Conservation (phyloP, 2,888 invertebrate species). For the Diaphora mendica region DNA sequence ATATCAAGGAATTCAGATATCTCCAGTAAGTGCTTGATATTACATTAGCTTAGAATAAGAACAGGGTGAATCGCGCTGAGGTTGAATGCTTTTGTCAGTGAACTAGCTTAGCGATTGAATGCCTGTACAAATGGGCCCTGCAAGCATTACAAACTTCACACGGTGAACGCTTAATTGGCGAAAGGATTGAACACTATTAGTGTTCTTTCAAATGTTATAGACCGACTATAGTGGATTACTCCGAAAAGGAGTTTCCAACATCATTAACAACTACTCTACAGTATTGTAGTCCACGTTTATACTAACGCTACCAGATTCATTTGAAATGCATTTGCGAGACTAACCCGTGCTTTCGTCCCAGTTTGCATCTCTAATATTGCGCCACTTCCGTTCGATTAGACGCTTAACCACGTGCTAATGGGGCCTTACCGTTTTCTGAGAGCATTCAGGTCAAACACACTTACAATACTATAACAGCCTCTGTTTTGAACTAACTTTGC, state of each 20-base stretch:
- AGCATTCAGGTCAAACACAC: conserved; percentile 19
- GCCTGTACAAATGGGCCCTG: too few species aligned
- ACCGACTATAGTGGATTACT: not conserved
- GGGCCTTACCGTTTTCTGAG: conserved; percentile 15
- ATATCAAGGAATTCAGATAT: too few species aligned
- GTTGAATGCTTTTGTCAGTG: too few species aligned
- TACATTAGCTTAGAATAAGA: too few species aligned
- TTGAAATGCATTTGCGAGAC: conserved; percentile 22
- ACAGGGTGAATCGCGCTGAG: too few species aligned
- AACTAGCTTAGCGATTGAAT: too few species aligned
- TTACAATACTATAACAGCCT: conserved; percentile 1
- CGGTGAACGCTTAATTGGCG: too few species aligned
- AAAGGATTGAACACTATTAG: too few species aligned
- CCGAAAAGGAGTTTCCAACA: not conserved
- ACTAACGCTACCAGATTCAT: conserved; percentile 6
- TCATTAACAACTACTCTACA: not conserved
- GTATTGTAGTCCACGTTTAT: conserved; percentile 7
- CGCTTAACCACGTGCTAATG: conserved; percentile 25
- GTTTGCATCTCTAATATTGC: conserved; percentile 27
- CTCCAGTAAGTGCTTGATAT: too few species aligned
- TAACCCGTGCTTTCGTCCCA: conserved; percentile 10
- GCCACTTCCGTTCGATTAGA: conserved; percentile 28
- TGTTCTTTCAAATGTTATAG: not conserved
- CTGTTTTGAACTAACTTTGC: conserved; percentile 10
- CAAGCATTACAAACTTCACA: too few species aligned